Evolutionary conservation across 2,888 invertebrate genomes (phyloP).

Genomic region (Anaspis maculata): DNA sequence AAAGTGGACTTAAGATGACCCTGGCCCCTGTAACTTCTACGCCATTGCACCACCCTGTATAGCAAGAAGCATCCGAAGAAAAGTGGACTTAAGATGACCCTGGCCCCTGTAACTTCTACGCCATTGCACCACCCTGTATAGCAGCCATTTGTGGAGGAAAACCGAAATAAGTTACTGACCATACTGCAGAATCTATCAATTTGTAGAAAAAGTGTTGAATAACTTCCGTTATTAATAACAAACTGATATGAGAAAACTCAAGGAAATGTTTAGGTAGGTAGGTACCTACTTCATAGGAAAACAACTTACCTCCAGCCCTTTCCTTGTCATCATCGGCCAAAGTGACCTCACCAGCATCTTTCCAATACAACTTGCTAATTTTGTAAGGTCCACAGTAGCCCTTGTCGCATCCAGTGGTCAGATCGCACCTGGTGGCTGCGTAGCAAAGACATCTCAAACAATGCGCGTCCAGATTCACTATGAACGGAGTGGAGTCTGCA

Average conservation of each 20-base stretch:
- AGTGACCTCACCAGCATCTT: slow-evolving; percentile 52
- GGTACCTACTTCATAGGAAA: background rate
- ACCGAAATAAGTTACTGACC: too few relatives aligned
- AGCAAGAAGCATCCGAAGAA: too few relatives aligned
- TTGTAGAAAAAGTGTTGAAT: too few relatives aligned
- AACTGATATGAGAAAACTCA: background rate
- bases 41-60: too few relatives aligned
- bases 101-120: too few relatives aligned
- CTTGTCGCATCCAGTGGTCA: slow-evolving; percentile 45
- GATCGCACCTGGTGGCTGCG: slow-evolving; percentile 50
- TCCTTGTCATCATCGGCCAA: slow-evolving; percentile 50
- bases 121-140: too few relatives aligned
- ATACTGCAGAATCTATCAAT: too few relatives aligned
- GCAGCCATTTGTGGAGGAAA: too few relatives aligned
- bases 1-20: too few relatives aligned
- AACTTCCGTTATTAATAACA: too few relatives aligned
- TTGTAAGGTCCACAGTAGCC: slow-evolving; percentile 58
- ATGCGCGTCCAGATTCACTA: slow-evolving; percentile 34
- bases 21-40: too few relatives aligned
- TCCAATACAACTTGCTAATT: slow-evolving; percentile 57
- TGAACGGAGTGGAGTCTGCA: slow-evolving; percentile 4
- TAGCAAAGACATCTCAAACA: slow-evolving; percentile 54
- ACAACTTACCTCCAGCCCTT: slow-evolving; percentile 40
- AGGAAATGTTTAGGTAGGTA: slow-evolving; percentile 1
- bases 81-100: too few relatives aligned